phyloP scores from a whole-genome alignment of 2,113 vertebrate genomes.

The Gymnarchus niloticus region DNA sequence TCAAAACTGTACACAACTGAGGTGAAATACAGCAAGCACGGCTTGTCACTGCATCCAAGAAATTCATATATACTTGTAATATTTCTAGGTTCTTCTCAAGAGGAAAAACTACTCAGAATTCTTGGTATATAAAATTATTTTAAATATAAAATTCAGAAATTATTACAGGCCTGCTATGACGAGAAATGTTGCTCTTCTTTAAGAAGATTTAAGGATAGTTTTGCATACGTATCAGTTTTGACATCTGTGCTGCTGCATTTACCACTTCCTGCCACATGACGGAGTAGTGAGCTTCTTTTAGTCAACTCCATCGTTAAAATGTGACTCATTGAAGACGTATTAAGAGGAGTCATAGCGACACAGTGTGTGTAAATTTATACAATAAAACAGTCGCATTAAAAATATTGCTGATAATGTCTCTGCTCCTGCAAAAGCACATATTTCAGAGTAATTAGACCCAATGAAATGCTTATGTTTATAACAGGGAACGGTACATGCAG shows the following conservation, averaged over 20 bases:
- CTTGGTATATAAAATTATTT: neutral
- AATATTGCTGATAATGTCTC: neutral
- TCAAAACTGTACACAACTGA: neutral
- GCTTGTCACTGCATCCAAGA: neutral
- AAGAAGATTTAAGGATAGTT: neutral
- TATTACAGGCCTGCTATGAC: neutral
- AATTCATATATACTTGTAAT: neutral
- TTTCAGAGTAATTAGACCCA: neutral
- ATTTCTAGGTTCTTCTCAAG: neutral
- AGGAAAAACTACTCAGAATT: neutral
- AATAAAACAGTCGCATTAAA: neutral
- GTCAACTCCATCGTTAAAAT: neutral
- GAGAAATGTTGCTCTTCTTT: neutral
- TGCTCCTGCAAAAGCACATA: neutral
- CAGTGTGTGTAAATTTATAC: neutral
- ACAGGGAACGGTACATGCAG: neutral
- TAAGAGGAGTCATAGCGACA: neutral
- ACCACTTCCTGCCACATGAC: slow-evolving; percentile 21
- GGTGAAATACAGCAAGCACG: neutral
- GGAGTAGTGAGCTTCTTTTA: slow-evolving; percentile 16
- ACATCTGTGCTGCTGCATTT: slow-evolving; percentile 5
- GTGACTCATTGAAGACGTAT: neutral
- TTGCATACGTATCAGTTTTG: neutral
- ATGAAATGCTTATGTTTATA: neutral
- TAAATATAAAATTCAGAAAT: neutral